Percentiles rank a stretch among this genome's conserved stretches.
These are phyloP conservation scores for Oasisia sp. DNA, from an alignment of 2,888 invertebrate species.

Conservation along the genomic window DNA sequence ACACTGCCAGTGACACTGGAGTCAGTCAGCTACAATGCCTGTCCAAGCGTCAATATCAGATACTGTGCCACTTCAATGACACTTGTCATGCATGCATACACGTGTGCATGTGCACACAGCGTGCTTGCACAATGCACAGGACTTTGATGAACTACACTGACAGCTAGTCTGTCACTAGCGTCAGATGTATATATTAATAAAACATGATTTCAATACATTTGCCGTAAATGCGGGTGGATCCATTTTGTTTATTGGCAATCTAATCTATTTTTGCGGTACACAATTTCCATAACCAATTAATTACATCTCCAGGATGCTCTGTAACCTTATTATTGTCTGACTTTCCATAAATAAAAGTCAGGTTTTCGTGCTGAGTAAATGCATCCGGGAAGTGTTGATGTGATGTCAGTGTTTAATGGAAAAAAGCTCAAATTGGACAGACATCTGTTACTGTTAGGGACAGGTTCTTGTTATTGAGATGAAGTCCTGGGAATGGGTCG, in stretches of 20 bases:
- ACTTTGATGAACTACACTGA: neutral
- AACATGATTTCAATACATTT: neutral
- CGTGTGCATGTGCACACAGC: neutral
- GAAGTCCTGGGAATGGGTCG: neutral
- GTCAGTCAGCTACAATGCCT: neutral
- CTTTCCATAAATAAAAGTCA: slow-evolving; percentile 1
- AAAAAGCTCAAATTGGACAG: neutral
- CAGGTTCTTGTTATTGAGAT: neutral
- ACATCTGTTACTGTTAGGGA: neutral
- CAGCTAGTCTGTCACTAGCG: neutral
- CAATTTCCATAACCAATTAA: slow-evolving; percentile 17
- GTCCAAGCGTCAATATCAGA: neutral
- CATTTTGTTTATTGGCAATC: neutral
- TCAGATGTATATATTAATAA: neutral
- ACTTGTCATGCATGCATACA: neutral
- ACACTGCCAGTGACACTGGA: neutral
- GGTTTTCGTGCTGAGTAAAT: neutral
- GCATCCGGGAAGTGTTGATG: too few relatives aligned
- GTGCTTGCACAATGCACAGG: neutral
- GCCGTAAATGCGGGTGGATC: neutral
- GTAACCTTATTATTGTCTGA: neutral
- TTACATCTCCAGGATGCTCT: neutral
- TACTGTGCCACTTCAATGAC: neutral
- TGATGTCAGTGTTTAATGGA: too few relatives aligned
- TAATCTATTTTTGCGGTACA: neutral